Evolutionary conservation across 2,113 vertebrate species (phyloP).

Genomic region (Bettongia penicillata): DNA sequence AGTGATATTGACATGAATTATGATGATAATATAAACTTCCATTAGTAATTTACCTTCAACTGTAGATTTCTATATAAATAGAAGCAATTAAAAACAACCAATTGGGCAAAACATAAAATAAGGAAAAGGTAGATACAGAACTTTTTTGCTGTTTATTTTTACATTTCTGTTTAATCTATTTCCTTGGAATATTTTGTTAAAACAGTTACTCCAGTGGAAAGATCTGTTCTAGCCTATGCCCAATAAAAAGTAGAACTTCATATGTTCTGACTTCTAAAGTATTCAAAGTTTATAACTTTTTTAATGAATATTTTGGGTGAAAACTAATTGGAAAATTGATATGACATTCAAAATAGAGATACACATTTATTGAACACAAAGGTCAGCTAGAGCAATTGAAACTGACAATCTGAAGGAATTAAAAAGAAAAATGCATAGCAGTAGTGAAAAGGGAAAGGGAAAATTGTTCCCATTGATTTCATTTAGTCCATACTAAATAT

Average conservation of each 20-base stretch:
- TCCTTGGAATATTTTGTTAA: not conserved
- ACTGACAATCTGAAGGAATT: not conserved
- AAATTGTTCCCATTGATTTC: not conserved
- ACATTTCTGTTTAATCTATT: not conserved
- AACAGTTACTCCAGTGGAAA: not conserved
- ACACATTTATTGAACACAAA: constrained; percentile 15
- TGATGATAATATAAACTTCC: not conserved
- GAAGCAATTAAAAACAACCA: not conserved
- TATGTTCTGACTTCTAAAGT: not conserved
- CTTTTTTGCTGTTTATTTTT: constrained; percentile 16
- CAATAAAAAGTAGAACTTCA: not conserved
- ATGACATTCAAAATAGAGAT: not conserved
- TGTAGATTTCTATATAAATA: not conserved
- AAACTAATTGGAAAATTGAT: not conserved
- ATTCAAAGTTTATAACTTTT: constrained; percentile 5
- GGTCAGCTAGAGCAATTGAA: not conserved
- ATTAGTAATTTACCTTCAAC: not conserved
- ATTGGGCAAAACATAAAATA: constrained; percentile 23
- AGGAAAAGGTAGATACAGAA: not conserved
- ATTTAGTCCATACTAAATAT: constrained; percentile 29
- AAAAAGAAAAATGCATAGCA: constrained; percentile 13
- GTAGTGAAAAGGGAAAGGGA: not conserved
- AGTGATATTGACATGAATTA: not conserved
- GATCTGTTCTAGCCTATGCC: not conserved
- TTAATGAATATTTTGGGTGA: not conserved